phyloP scores from a whole-genome alignment of 35 echinoderm and acorn worm species.

The Heliocidaris erythrogramma region DNA sequence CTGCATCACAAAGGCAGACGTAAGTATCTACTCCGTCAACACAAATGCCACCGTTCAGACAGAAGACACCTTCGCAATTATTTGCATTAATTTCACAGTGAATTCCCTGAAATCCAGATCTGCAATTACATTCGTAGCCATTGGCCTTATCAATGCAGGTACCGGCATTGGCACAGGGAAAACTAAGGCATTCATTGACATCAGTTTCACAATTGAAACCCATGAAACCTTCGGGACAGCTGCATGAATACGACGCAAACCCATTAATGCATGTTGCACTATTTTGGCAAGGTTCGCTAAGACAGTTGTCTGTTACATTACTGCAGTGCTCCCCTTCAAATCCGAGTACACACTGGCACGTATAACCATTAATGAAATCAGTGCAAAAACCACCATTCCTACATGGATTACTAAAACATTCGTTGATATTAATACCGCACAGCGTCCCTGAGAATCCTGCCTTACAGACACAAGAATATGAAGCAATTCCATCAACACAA shows the following conservation, averaged over 20 bases:
- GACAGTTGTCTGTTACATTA: slow-evolving; percentile 35
- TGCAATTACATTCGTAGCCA: slow-evolving; percentile 25
- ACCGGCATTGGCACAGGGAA: slow-evolving; percentile 58
- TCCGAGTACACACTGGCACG: slow-evolving; percentile 53
- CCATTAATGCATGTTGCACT: slow-evolving; percentile 53
- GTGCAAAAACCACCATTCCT: slow-evolving; percentile 76
- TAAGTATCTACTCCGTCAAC: slow-evolving; percentile 52
- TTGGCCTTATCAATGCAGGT: slow-evolving; percentile 38
- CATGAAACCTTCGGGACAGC: slow-evolving; percentile 64
- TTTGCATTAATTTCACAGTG: slow-evolving; percentile 41
- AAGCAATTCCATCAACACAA: slow-evolving; percentile 25
- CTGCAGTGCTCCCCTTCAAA: slow-evolving; percentile 51
- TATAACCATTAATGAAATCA: slow-evolving; percentile 60
- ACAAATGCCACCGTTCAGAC: slow-evolving; percentile 53
- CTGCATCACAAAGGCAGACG: slow-evolving; percentile 53
- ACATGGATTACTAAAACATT: slow-evolving; percentile 79
- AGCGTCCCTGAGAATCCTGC: background rate
- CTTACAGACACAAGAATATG: background rate
- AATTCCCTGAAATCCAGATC: slow-evolving; percentile 8
- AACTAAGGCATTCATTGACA: slow-evolving; percentile 63
- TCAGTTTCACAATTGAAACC: slow-evolving; percentile 74
- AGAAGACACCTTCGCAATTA: background rate
- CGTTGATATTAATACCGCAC: slow-evolving; percentile 36
- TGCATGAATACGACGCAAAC: slow-evolving; percentile 30
- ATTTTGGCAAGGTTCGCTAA: slow-evolving; percentile 39